Evolutionary conservation across 2,113 vertebrate genomes (phyloP).

Genomic region (Smithornis capensis): DNA sequence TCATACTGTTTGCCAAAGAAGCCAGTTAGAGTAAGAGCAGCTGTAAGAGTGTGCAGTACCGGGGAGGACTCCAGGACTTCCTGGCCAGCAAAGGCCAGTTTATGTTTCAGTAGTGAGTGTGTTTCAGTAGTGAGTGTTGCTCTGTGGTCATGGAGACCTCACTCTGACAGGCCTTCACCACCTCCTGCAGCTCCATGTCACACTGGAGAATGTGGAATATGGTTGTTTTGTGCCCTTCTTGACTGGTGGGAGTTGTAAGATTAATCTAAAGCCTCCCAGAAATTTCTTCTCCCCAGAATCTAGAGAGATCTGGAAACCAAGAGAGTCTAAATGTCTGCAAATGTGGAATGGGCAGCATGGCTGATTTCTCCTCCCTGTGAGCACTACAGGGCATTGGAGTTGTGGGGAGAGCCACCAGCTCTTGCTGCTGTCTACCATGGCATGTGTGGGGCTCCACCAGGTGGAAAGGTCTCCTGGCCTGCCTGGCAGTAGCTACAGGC

Average conservation of each 20-base stretch:
- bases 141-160: rapidly evolving
- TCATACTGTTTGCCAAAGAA: not conserved
- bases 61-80: not conserved
- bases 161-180: not conserved
- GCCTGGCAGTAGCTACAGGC: not conserved
- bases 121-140: not conserved
- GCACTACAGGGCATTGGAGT: not conserved
- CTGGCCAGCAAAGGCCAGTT: not conserved
- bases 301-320: not conserved
- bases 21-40: not conserved
- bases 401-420: not conserved
- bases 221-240: not conserved
- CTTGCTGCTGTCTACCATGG: not conserved
- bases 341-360: rapidly evolving
- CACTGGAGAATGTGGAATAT: rapidly evolving
- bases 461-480: not conserved
- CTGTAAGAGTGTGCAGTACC: rapidly evolving
- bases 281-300: not conserved
- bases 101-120: not conserved
- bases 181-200: not conserved
- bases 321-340: not conserved
- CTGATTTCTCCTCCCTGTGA: not conserved
- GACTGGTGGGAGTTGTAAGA: not conserved
- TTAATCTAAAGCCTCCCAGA: not conserved
- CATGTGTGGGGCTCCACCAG: rapidly evolving